phyloP scores from a whole-genome alignment of 2,888 invertebrate genomes.

The Rhamnusium bicolor region DNA sequence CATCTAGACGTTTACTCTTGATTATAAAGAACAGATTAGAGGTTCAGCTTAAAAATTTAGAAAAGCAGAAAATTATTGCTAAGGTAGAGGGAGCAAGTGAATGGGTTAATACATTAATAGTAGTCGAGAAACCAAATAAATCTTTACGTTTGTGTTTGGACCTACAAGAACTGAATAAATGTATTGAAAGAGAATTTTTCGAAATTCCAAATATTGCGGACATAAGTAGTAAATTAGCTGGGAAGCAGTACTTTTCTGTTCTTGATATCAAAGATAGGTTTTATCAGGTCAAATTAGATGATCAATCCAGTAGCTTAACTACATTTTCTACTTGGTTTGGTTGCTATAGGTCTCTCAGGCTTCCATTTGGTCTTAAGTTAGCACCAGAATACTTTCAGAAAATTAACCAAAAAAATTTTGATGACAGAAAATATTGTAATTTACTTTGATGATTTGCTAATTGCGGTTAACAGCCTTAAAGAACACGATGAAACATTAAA shows the following conservation, averaged over 20 bases:
- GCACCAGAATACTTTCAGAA: background rate
- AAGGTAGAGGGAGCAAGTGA: background rate
- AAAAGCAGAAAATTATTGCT: background rate
- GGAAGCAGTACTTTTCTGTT: background rate
- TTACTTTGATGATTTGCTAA: background rate
- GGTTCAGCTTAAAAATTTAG: background rate
- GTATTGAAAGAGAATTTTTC: background rate
- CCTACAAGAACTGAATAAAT: background rate
- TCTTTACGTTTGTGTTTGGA: background rate
- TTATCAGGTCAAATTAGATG: background rate
- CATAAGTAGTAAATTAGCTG: background rate
- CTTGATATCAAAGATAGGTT: background rate
- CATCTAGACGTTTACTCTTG: no score
- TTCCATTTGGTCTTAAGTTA: background rate
- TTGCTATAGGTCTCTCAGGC: background rate
- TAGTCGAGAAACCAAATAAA: background rate
- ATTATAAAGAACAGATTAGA: background rate
- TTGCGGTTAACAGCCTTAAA: background rate
- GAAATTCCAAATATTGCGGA: constrained; percentile 40
- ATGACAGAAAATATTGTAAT: background rate
- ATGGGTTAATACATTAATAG: background rate
- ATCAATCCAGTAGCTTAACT: background rate
- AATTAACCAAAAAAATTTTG: background rate
- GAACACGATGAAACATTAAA: background rate
- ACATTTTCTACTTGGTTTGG: background rate